Evolutionary conservation across 35 echinoderm and acorn worm genomes (phyloP), one percentile per base, ranked within the genome.

Genomic region (Chiridota heheva): DNA sequence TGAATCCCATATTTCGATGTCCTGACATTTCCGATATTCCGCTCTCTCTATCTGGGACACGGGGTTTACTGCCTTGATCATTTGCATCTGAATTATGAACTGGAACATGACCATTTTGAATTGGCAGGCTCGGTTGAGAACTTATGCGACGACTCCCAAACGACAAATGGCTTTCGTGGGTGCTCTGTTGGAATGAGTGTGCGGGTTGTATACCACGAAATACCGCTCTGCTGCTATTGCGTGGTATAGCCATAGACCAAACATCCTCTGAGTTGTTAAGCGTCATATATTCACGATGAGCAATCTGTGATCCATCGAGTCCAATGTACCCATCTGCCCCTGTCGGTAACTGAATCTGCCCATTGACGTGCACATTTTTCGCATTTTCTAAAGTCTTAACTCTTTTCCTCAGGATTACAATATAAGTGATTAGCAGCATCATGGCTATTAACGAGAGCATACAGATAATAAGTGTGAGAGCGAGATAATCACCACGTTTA

Each of bases 291-390:
- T 96, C 92, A 20, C 92, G 63, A 42, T 96, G 79, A 36, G 87
- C 68, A 59, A 86, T 82, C 77, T 96, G 92, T 26, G 87, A 86
- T 62, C 92, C 92, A 78, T 96, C 92, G 13, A 96, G 56, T 5
- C 83, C 92, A 25, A 96, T 96, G 65, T 96, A 96, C 17, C 92
- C 92, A 82, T 96, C 92, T 15, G 87, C 59, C 61, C 87, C 92
- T 6, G 87, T 76, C 36, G 77, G 43, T 35, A 44, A 55, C 81
- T 84, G 2, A 81, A 60, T 60, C 51, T 82, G 34, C 43, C 86
- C 66, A 10, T 77, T 84, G 56, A 55, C 18, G 42, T 73, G 80
- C 5, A 58, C 68, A 53, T 96, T 90, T 7, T 78, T 72, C 35
- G 86, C 87, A 1, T 42, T 70, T 71, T 90, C 84, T 33, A 96